phyloP scores from a whole-genome alignment of 2,113 vertebrate genomes.

The Phalacrocorax carbo region DNA sequence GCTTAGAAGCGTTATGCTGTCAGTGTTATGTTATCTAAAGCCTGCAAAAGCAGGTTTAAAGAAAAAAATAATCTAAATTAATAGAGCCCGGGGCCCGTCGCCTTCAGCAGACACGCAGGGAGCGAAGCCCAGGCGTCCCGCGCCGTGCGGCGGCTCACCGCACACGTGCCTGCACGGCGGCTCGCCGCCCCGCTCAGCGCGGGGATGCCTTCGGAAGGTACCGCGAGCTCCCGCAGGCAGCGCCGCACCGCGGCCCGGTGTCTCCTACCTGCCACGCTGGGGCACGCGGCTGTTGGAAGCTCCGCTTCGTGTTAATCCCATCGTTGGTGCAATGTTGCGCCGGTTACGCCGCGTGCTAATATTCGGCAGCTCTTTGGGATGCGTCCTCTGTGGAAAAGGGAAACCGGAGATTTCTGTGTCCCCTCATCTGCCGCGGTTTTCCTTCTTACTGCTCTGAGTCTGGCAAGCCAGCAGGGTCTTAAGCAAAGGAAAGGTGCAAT shows the following conservation, averaged over 20 bases:
- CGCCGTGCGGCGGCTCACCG: fast-evolving
- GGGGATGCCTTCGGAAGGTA: fast-evolving
- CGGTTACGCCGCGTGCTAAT: not conserved
- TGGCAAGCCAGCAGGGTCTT: not conserved
- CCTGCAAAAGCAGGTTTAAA: not conserved
- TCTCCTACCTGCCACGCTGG: not conserved
- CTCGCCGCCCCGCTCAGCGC: fast-evolving
- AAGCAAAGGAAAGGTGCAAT: not conserved
- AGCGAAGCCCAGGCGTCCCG: fast-evolving
- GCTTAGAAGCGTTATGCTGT: not conserved
- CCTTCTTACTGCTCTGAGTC: not conserved
- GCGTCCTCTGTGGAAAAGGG: not conserved
- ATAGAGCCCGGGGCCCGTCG: not conserved
- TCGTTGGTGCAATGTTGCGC: too few relatives aligned
- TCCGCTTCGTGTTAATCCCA: not conserved
- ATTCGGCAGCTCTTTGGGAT: not conserved
- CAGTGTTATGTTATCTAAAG: not conserved
- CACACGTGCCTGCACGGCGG: fast-evolving
- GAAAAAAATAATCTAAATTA: not conserved
- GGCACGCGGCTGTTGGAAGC: not conserved
- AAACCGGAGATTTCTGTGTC: not conserved
- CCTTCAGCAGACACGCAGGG: not conserved
- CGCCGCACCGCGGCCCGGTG: fast-evolving
- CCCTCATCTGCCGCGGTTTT: not conserved
- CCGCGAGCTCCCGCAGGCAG: not conserved